Conservation (phyloP, 2,888 invertebrate genomes). For the Heliconius ethilla region DNA sequence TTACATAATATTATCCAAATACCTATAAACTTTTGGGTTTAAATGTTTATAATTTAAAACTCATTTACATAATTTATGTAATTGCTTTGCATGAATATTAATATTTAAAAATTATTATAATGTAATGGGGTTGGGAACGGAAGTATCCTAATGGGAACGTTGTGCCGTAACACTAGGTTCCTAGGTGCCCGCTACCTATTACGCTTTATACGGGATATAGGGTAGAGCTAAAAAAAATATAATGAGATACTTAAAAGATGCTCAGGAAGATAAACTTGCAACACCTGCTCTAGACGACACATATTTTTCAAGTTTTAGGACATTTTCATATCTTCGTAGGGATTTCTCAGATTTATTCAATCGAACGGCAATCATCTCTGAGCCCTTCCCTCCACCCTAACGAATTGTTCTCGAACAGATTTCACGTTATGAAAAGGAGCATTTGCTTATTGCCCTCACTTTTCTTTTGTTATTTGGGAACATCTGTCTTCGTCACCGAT, state of each 20-base stretch:
- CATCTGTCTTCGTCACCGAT: conserved; percentile 59
- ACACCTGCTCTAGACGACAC: conserved; percentile 29
- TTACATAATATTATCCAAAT: conserved; percentile 17
- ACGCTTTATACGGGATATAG: no score
- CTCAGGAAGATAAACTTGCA: not conserved
- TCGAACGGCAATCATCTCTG: conserved; percentile 60
- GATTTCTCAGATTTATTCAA: conserved; percentile 51
- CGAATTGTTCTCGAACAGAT: conserved; percentile 74
- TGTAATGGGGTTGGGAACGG: not conserved
- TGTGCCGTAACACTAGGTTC: no score
- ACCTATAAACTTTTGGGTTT: conserved; percentile 8
- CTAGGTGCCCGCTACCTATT: no score
- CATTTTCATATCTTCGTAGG: conserved; percentile 46
- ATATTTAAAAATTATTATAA: not conserved
- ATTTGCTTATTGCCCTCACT: conserved; percentile 76
- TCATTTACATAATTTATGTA: not conserved
- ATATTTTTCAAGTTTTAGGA: conserved; percentile 34
- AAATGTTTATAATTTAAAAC: conserved; percentile 2
- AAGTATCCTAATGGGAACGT: no score
- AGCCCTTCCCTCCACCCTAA: conserved; percentile 59
- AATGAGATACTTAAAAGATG: not conserved
- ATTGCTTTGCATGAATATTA: not conserved
- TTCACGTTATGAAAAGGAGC: conserved; percentile 74
- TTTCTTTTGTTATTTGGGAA: conserved; percentile 64
- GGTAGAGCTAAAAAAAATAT: no score